These are phyloP conservation scores for Serrognathus titanus DNA, from an alignment of 2,888 invertebrate genomes.

Conservation along the genomic window DNA sequence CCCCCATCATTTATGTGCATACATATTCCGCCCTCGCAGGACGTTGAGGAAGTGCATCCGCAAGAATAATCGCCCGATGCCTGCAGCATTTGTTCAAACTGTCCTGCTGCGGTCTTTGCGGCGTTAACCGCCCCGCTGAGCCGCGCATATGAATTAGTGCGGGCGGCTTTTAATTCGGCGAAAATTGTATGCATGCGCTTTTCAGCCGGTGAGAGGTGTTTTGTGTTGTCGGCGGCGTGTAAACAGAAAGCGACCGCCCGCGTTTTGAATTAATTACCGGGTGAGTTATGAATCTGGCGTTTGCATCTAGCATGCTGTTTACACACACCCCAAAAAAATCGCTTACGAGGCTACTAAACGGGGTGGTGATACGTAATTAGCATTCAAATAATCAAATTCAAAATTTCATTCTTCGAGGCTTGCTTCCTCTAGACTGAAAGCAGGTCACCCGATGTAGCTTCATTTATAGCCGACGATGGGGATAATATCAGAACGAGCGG, in stretches of 20 bases:
- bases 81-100: constrained; percentile 17
- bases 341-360: not conserved
- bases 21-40: not conserved
- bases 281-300: too few relatives aligned
- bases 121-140: constrained; percentile 17
- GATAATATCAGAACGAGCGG: too few relatives aligned
- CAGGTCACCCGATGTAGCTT: too few relatives aligned
- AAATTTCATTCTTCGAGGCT: too few relatives aligned
- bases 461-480: too few relatives aligned
- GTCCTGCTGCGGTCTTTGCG: constrained; percentile 25
- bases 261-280: too few relatives aligned
- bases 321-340: not conserved
- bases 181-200: not conserved
- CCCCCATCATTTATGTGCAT: too few relatives aligned
- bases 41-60: not conserved
- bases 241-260: not conserved
- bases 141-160: constrained; percentile 24
- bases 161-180: constrained; percentile 19
- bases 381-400: too few relatives aligned
- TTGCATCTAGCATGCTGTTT: too few relatives aligned
- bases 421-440: too few relatives aligned
- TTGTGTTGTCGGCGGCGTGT: constrained; percentile 1
- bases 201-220: not conserved
- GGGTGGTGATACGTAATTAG: too few relatives aligned
- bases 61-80: constrained; percentile 1